A percentile compares a stretch with the other conserved stretches of the same genome.
Conservation (phyloP, 2,113 vertebrate species). For the Hassar affinis region DNA sequence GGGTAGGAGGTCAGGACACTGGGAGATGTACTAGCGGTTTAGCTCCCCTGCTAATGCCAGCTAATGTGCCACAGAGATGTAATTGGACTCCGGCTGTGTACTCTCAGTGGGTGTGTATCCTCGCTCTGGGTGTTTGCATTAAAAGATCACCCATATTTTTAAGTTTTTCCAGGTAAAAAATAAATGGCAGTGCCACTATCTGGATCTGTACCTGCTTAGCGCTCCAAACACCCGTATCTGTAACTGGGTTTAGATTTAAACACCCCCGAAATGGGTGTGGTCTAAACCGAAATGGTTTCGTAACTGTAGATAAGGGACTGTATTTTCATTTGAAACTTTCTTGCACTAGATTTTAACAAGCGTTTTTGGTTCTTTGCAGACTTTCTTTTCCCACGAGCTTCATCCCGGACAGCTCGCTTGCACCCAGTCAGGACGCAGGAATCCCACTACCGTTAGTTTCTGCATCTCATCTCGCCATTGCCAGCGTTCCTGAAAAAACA, state of each 20-base stretch:
- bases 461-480: too few species aligned
- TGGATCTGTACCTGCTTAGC: not conserved
- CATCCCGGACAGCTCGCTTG: not conserved
- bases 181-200: not conserved
- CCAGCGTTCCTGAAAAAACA: too few species aligned
- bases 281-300: not conserved
- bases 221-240: not conserved
- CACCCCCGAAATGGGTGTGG: not conserved
- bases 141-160: slow-evolving; percentile 25
- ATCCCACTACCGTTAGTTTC: not conserved
- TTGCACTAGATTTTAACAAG: not conserved
- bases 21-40: slow-evolving; percentile 59
- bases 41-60: slow-evolving; percentile 63
- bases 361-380: not conserved
- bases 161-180: not conserved
- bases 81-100: slow-evolving; percentile 67
- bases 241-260: not conserved
- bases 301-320: not conserved
- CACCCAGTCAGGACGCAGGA: not conserved
- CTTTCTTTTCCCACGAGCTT: not conserved
- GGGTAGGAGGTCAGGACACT: slow-evolving; percentile 57
- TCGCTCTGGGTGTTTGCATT: slow-evolving; percentile 30
- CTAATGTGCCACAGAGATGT: slow-evolving; percentile 70
- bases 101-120: slow-evolving; percentile 42
- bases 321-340: not conserved